These are phyloP conservation scores for Trogon melanurus DNA, from an alignment of 2,113 vertebrate genomes.

Conservation along the genomic window DNA sequence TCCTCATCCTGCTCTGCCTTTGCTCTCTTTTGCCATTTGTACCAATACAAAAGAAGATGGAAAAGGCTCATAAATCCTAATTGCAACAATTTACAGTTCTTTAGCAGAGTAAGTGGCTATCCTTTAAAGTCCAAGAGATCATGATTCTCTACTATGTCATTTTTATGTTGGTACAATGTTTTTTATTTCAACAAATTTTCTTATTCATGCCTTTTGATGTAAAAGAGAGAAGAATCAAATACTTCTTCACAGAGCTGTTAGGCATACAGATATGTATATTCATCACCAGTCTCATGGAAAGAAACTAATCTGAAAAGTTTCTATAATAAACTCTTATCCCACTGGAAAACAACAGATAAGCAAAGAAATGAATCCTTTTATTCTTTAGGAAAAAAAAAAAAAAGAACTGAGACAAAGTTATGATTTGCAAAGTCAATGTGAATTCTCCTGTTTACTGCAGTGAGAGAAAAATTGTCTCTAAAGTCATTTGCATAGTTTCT, in stretches of 20 bases:
- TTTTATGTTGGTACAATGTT: not conserved
- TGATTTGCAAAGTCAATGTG: not conserved
- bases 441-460: not conserved
- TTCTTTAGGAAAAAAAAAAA: not conserved
- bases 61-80: not conserved
- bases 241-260: not conserved
- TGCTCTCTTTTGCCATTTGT: not conserved
- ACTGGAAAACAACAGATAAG: not conserved
- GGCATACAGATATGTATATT: not conserved
- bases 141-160: not conserved
- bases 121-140: not conserved
- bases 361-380: not conserved
- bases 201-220: not conserved
- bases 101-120: not conserved
- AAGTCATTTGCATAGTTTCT: not conserved
- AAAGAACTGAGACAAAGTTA: not conserved
- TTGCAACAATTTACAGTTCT: not conserved
- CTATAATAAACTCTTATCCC: not conserved
- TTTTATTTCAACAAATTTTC: not conserved
- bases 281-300: not conserved
- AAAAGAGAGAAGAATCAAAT: not conserved
- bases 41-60: not conserved
- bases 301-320: not conserved
- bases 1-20: not conserved
- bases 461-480: not conserved